Percentiles rank a stretch among this genome's conserved stretches.
Conservation (phyloP, 2,797 vertebrate species). For the Poecilia gillii region DNA sequence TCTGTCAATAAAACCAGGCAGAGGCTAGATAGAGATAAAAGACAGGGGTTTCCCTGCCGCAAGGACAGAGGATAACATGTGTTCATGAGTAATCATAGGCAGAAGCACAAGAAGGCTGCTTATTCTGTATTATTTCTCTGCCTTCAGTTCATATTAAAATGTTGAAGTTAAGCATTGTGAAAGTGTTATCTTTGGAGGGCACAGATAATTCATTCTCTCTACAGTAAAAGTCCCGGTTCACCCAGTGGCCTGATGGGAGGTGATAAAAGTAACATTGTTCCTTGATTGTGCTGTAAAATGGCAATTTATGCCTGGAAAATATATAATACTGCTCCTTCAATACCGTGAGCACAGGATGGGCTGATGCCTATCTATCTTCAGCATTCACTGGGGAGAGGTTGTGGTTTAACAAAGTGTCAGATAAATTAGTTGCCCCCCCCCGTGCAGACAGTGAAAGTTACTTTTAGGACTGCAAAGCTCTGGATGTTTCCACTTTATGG, state of each 20-base stretch:
- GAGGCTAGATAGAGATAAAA: not conserved
- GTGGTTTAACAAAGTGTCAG: not conserved
- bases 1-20: no score
- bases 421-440: not conserved
- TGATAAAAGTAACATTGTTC: no score
- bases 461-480: not conserved
- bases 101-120: not conserved
- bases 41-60: not conserved
- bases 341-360: not conserved
- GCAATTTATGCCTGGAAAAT: no score
- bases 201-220: not conserved
- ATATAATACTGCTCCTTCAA: not conserved
- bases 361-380: not conserved
- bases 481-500: not conserved
- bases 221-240: not conserved
- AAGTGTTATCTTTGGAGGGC: not conserved
- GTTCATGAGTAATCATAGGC: not conserved
- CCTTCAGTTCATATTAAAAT: not conserved
- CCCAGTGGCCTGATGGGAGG: no score
- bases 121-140: not conserved
- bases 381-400: not conserved
- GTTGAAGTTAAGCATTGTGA: not conserved
- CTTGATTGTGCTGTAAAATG: no score
- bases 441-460: not conserved
- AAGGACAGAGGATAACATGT: not conserved